phyloP scores from a whole-genome alignment of 2,888 invertebrate species.

The Zeuzera pyrina region DNA sequence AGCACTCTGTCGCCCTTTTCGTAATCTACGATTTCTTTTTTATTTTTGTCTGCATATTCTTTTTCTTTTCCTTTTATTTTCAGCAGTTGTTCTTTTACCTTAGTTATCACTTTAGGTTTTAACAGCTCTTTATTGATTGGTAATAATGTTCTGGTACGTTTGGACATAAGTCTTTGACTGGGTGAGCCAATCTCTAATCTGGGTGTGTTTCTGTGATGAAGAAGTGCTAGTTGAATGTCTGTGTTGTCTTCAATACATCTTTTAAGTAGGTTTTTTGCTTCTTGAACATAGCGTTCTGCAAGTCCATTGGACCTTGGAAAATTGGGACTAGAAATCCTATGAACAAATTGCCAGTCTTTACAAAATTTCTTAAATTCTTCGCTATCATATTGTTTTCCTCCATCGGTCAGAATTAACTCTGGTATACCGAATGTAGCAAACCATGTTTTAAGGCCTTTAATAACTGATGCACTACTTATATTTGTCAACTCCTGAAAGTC shows the following conservation, averaged over 20 bases:
- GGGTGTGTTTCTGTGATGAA: no score
- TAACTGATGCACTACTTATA: no score
- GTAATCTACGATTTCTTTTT: background rate
- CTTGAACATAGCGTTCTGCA: conserved; percentile 11
- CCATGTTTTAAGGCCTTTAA: conserved; percentile 2
- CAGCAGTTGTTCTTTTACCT: background rate
- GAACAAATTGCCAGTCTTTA: conserved; percentile 10
- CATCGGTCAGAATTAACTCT: conserved; percentile 5
- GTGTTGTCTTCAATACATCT: conserved; percentile 1
- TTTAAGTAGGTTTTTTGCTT: conserved; percentile 5
- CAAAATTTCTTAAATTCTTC: conserved; percentile 7
- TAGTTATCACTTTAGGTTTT: background rate
- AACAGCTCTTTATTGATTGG: background rate
- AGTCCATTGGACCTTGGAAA: conserved; percentile 9
- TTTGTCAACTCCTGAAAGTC: no score
- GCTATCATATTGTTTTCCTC: conserved; percentile 8
- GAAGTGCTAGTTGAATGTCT: no score
- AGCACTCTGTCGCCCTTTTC: background rate
- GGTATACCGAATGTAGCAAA: conserved; percentile 8
- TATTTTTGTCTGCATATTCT: background rate
- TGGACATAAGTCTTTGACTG: conserved; percentile 2
- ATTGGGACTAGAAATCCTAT: conserved; percentile 8
- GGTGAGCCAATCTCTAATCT: conserved; percentile 1
- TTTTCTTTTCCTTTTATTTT: background rate
- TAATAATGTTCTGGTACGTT: conserved; percentile 2